Evolutionary conservation across 1,140 invertebrate genomes (phyloP), one percentile per base, ranked within the genome.

Genomic region (Saxidomus purpurata): DNA sequence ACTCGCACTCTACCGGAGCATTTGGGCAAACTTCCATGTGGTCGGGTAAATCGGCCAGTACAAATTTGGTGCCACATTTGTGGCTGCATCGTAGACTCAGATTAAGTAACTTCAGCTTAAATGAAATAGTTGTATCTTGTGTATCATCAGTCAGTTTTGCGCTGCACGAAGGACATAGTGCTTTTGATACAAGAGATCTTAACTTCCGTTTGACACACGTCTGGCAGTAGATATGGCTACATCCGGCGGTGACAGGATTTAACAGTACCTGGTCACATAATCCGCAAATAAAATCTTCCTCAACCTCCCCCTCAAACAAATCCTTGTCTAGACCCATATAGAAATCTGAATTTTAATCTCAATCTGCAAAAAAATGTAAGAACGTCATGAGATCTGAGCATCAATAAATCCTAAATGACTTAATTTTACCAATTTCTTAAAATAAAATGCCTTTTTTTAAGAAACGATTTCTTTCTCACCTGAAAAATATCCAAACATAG

Each of bases 191-290:
- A 22, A 43, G 63, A 52, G 80, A 83, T 28, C 25, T 81, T 49
- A 87, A 61, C 76, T 89, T 83, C 76, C 59, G 40, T 15, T 79
- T 84, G 8, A 83, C 88, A 79, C 93, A 94, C 19, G 90, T 61
- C 19, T 81, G 81, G 61, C 93, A 94, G 89, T 93, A 93, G 28
- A 92, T 81, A 63, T 94, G 93, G 25, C 79, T 55, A 85, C 93
- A 94, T 36, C 74, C 63, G 38, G 77, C 85, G 17, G 89, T 74
- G 0, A 92, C 91, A 22, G 93, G 93, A 67, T 94, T 89, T 19
- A 93, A 76, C n/a, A 94, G 90, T 0, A 94, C 93, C 61, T 93
- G 89, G 43, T 89, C 31, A 85, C 93, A 94, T 13, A 93, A 43
- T 28, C 71, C 77, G 47, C 93, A 94, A 28, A 94, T 74, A 49